phyloP scores from a whole-genome alignment of 2,797 vertebrate genomes.

The Gymnothorax reevesii region DNA sequence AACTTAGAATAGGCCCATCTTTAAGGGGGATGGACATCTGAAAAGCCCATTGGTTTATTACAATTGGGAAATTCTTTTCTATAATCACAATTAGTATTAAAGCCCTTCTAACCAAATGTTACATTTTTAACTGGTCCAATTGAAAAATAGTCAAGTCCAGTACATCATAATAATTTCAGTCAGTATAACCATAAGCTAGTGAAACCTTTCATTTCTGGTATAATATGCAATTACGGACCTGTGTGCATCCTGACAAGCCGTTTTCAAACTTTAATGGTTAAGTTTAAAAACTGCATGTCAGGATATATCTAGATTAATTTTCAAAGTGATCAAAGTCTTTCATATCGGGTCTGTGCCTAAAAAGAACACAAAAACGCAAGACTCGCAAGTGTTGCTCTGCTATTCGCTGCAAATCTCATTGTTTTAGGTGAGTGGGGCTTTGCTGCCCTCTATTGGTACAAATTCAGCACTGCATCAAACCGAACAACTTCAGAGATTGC shows the following conservation, averaged over 20 bases:
- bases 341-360: neutral
- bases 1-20: no score
- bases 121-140: neutral
- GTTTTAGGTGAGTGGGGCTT: neutral
- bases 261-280: neutral
- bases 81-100: neutral
- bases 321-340: neutral
- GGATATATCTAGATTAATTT: neutral
- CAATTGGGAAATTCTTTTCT: neutral
- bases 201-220: neutral
- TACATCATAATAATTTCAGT: neutral
- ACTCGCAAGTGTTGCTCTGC: no score
- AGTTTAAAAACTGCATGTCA: neutral
- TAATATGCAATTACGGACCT: neutral
- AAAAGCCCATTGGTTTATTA: neutral
- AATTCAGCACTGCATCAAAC: neutral
- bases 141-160: neutral
- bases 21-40: no score
- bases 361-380: neutral
- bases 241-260: neutral
- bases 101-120: neutral
- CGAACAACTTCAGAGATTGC: neutral
- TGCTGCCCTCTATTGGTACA: constrained; percentile 51
- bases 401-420: neutral
- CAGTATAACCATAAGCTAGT: neutral